Evolutionary conservation across 92 coral and sea anemone genomes (phyloP).

Genomic region (Galaxea fascicularis): DNA sequence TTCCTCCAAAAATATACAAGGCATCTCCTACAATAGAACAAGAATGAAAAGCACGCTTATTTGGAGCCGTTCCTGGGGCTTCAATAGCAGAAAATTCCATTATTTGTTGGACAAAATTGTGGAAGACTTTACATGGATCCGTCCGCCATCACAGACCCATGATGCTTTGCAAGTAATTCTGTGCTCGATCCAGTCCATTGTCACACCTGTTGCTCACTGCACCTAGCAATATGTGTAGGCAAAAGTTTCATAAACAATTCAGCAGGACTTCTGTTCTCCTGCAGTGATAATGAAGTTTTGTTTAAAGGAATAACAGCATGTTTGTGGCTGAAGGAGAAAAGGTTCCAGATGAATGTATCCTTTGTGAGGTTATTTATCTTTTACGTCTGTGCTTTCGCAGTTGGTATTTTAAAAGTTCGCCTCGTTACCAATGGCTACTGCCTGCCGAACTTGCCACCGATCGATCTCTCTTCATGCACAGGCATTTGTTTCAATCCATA

Average conservation of each 20-base stretch:
- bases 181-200: conserved; percentile 28
- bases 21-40: conserved; percentile 74
- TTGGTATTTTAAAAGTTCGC: not conserved
- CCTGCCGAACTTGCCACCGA: not conserved
- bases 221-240: not conserved
- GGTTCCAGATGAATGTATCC: conserved; percentile 68
- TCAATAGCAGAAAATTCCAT: conserved; percentile 72
- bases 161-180: not conserved
- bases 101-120: not conserved
- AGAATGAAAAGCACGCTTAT: conserved; percentile 89
- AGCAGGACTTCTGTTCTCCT: not conserved
- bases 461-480: not conserved
- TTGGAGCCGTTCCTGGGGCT: conserved; percentile 62
- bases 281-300: conserved; percentile 46
- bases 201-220: conserved; percentile 38
- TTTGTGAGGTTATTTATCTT: conserved; percentile 9
- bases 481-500: not conserved
- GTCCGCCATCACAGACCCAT: conserved; percentile 69
- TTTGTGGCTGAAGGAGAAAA: conserved; percentile 79
- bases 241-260: conserved; percentile 12
- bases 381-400: not conserved
- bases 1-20: conserved; percentile 87
- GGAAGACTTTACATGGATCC: not conserved
- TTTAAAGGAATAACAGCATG: conserved; percentile 60
- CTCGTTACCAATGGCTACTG: conserved; percentile 45